Evolutionary conservation across 2,113 vertebrate species (phyloP).

Genomic region (Oreocharis arfaki): DNA sequence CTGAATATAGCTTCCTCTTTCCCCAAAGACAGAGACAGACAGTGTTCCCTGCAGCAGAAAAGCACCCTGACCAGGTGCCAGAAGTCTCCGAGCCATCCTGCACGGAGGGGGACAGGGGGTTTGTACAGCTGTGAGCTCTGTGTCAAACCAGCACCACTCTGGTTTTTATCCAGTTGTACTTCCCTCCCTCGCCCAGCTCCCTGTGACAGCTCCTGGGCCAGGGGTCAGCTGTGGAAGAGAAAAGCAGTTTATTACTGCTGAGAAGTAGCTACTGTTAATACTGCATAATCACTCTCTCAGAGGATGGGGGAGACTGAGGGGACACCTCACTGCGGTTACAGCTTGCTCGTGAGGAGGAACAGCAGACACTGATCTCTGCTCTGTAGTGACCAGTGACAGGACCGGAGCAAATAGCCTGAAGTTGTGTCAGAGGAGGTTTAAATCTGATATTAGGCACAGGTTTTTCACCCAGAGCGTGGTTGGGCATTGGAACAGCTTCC

Average conservation of each 20-base stretch:
- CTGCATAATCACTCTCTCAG: neutral
- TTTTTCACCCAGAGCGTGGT: neutral
- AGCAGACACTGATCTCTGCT: neutral
- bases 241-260: neutral
- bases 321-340: neutral
- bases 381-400: neutral
- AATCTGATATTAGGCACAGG: neutral
- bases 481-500: neutral
- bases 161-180: neutral
- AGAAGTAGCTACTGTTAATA: neutral
- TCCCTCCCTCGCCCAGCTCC: neutral
- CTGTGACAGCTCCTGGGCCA: neutral
- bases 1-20: neutral
- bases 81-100: neutral
- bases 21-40: neutral
- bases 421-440: neutral
- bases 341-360: neutral
- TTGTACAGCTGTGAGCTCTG: neutral
- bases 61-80: rapidly evolving
- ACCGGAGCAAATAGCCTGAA: neutral
- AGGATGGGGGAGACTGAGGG: neutral
- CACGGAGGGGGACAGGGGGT: neutral
- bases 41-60: neutral
- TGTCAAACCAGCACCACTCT: neutral
- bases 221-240: neutral